Conservation (phyloP, 2,797 vertebrate species). For the Melanotaenia maccullochi region DNA sequence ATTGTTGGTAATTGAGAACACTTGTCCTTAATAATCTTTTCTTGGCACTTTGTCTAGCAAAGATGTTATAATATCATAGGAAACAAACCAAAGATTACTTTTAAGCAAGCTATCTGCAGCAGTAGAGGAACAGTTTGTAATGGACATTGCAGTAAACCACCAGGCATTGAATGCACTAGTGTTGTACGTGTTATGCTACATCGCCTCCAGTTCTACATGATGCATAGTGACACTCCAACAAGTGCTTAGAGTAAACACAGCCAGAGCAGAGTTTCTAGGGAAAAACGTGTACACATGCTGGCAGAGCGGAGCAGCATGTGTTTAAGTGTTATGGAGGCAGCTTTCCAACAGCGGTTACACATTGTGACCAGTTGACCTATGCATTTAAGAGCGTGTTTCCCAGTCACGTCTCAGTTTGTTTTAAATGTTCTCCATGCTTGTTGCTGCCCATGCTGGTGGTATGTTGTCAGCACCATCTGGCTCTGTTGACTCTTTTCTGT, state of each 20-base stretch:
- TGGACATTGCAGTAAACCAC: background rate
- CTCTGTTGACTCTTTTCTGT: slow-evolving; percentile 37
- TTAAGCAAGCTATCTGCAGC: background rate
- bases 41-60: background rate
- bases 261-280: slow-evolving; percentile 13
- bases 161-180: slow-evolving; percentile 7
- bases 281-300: slow-evolving; percentile 25
- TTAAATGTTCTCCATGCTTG: slow-evolving; percentile 47
- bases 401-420: slow-evolving; percentile 60
- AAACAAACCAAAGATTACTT: background rate
- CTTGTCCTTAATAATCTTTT: background rate
- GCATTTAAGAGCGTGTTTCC: slow-evolving; percentile 68
- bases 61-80: background rate
- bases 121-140: slow-evolving; percentile 7
- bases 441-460: slow-evolving; percentile 32
- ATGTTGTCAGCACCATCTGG: slow-evolving; percentile 62
- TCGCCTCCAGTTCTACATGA: slow-evolving; percentile 31
- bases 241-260: slow-evolving; percentile 20
- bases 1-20: too few relatives aligned
- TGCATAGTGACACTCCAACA: slow-evolving; percentile 24
- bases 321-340: slow-evolving; percentile 33
- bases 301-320: slow-evolving; percentile 48
- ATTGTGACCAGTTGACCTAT: slow-evolving; percentile 65
- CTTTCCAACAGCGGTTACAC: slow-evolving; percentile 50
- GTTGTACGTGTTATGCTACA: slow-evolving; percentile 25